These are phyloP conservation scores for Xyliphius kryptos DNA, from an alignment of 2,113 vertebrate species.

Conservation along the genomic window DNA sequence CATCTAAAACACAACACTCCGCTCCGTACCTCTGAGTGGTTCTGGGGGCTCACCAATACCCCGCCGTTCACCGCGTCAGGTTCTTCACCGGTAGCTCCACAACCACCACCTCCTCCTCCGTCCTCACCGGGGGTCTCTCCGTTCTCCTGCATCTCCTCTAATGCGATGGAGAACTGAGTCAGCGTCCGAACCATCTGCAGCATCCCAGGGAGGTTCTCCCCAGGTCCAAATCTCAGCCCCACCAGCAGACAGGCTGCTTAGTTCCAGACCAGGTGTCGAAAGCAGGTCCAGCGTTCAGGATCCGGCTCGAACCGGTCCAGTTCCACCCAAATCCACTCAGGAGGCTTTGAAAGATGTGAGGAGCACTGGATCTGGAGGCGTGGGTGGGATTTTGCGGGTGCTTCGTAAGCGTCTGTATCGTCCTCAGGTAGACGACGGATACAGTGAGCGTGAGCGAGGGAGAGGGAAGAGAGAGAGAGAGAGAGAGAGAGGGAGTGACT, in stretches of 20 bases:
- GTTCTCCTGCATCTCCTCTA: constrained; percentile 93
- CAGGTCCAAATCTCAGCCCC: neutral
- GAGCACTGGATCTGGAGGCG: neutral
- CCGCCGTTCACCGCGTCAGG: constrained; percentile 43
- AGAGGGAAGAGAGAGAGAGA: constrained; percentile 18
- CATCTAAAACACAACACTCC: constrained; percentile 13
- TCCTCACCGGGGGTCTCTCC: constrained; percentile 70
- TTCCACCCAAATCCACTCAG: too few relatives aligned
- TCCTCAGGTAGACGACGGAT: neutral
- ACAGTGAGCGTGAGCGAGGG: too few relatives aligned
- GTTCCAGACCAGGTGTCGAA: neutral
- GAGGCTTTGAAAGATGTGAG: too few relatives aligned
- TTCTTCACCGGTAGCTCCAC: constrained; percentile 46
- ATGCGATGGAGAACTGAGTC: constrained; percentile 94
- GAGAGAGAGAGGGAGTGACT: constrained; percentile 12
- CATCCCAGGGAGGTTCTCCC: constrained; percentile 67
- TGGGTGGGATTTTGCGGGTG: too few relatives aligned
- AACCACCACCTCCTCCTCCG: constrained; percentile 44
- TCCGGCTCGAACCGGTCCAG: too few relatives aligned
- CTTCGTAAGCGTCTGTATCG: neutral
- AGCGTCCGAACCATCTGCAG: constrained; percentile 97
- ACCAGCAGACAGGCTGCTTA: neutral
- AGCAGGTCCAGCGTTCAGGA: neutral
- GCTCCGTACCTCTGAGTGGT: constrained; percentile 64
- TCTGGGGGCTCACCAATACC: constrained; percentile 48